phyloP scores from a whole-genome alignment of 2,797 vertebrate species.

The Acipenser ruthenus region DNA sequence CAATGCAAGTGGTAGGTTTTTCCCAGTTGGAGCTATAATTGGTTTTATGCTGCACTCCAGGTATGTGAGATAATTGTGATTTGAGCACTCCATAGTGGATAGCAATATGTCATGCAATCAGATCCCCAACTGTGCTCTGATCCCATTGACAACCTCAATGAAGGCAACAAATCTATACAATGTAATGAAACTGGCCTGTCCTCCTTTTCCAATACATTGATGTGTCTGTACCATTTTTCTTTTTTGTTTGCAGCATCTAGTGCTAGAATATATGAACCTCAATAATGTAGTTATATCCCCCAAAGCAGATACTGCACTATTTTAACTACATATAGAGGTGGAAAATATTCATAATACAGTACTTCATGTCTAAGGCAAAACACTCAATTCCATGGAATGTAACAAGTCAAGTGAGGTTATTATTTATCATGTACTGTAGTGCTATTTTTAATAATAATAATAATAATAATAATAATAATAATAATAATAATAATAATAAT shows the following conservation, averaged over 20 bases:
- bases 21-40: constrained; percentile 34
- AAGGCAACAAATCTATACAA: constrained; percentile 34
- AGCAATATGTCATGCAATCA: constrained; percentile 37
- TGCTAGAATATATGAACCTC: background rate
- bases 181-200: constrained; percentile 27
- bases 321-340: too few species aligned
- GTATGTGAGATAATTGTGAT: constrained; percentile 34
- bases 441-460: too few species aligned
- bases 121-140: constrained; percentile 32
- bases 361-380: too few species aligned
- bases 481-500: too few species aligned
- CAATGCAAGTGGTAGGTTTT: constrained; percentile 6
- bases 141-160: constrained; percentile 38
- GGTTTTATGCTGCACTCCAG: constrained; percentile 33
- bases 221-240: constrained; percentile 7
- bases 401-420: too few species aligned
- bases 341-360: too few species aligned
- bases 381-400: too few species aligned
- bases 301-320: too few species aligned
- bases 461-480: too few species aligned
- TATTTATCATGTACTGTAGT: too few species aligned
- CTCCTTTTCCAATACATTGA: constrained; percentile 18
- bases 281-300: too few species aligned
- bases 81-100: constrained; percentile 30
- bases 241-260: background rate